These are phyloP conservation scores for Syrphus vitripennis DNA, from an alignment of 2,888 invertebrate genomes.

Conservation along the genomic window DNA sequence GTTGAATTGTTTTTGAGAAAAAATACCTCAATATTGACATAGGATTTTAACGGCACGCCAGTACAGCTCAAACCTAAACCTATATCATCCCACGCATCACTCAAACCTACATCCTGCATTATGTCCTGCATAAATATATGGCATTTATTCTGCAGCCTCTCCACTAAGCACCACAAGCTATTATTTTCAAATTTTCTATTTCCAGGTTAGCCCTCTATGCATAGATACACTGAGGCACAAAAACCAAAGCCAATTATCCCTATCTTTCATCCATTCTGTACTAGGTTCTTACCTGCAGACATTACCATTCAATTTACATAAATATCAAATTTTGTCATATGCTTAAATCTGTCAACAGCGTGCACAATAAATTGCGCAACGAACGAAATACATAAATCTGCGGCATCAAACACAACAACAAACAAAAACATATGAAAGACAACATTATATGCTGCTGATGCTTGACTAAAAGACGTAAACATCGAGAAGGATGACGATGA, in stretches of 20 bases:
- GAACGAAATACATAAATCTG: constrained; percentile 66
- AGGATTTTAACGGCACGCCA: not conserved
- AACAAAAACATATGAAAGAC: not conserved
- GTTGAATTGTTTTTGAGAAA: not conserved
- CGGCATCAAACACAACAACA: constrained; percentile 34
- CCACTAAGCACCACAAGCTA: constrained; percentile 53
- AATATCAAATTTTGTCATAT: constrained; percentile 71
- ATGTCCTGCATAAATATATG: constrained; percentile 51
- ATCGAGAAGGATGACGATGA: not conserved
- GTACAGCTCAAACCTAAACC: not conserved
- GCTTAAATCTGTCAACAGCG: constrained; percentile 70
- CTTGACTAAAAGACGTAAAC: constrained; percentile 16
- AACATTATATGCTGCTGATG: constrained; percentile 14
- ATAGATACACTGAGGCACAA: constrained; percentile 6
- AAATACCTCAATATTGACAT: constrained; percentile 28
- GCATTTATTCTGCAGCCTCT: constrained; percentile 47
- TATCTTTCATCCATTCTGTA: constrained; percentile 37
- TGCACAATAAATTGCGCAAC: constrained; percentile 68
- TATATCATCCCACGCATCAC: too few species aligned
- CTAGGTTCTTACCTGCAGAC: constrained; percentile 44
- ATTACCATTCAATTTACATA: constrained; percentile 68
- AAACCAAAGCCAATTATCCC: constrained; percentile 58
- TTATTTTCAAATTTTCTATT: constrained; percentile 50
- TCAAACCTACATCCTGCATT: not conserved
- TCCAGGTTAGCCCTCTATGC: not conserved